Evolutionary conservation across 2,797 vertebrate genomes (phyloP).

Genomic region (Acanthopagrus latus): DNA sequence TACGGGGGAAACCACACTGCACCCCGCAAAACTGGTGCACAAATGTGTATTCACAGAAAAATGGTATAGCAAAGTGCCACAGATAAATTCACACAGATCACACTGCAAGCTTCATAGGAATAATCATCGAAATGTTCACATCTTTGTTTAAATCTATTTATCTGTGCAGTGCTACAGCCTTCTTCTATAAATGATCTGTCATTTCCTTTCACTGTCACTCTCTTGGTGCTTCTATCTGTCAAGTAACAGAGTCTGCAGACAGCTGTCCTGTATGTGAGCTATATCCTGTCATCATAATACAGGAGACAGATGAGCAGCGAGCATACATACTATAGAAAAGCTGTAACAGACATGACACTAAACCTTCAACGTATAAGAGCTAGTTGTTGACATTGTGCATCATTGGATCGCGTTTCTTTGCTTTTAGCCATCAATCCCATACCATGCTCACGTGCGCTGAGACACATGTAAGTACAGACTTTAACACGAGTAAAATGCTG

Average conservation of each 20-base stretch:
- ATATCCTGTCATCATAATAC: slow-evolving; percentile 53
- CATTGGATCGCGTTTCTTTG: background rate
- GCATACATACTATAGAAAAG: slow-evolving; percentile 22
- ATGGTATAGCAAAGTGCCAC: background rate
- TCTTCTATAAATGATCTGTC: slow-evolving; percentile 45
- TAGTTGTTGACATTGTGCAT: background rate
- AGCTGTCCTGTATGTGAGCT: slow-evolving; percentile 47
- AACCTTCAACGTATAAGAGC: slow-evolving; percentile 17
- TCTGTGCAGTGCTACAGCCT: slow-evolving; percentile 29
- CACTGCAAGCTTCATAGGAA: slow-evolving; percentile 6
- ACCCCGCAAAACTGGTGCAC: slow-evolving; percentile 4
- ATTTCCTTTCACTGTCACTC: slow-evolving; percentile 55
- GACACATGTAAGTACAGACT: slow-evolving; percentile 16
- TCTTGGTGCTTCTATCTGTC: slow-evolving; percentile 44
- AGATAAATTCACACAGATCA: slow-evolving; percentile 13
- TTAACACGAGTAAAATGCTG: background rate
- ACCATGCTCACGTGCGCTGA: slow-evolving; percentile 1
- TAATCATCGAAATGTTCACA: slow-evolving; percentile 19
- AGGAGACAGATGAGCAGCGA: slow-evolving; percentile 39
- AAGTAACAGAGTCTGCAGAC: slow-evolving; percentile 51
- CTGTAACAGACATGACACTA: slow-evolving; percentile 30
- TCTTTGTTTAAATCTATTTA: slow-evolving; percentile 40
- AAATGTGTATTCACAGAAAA: background rate
- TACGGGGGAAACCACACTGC: slow-evolving; percentile 22
- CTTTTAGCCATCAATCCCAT: slow-evolving; percentile 14